Conservation (phyloP, 1,140 invertebrate genomes). For the Chironomus striatipennis region DNA sequence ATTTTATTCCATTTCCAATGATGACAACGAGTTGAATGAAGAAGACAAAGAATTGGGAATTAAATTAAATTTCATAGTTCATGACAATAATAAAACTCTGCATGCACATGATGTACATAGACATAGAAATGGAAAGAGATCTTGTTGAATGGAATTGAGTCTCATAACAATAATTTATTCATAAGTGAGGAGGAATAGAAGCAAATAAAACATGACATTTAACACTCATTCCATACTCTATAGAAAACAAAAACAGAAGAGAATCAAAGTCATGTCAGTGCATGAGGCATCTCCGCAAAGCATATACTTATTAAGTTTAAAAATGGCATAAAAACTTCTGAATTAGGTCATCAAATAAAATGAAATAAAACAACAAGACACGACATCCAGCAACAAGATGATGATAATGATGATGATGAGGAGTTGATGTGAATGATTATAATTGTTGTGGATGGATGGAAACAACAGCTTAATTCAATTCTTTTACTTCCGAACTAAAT, state of each 20-base stretch:
- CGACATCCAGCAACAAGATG: too few species aligned
- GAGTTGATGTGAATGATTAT: not conserved
- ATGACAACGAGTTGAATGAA: too few species aligned
- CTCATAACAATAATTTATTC: too few species aligned
- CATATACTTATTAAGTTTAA: not conserved
- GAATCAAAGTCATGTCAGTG: slow-evolving; percentile 1
- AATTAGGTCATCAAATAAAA: slow-evolving; percentile 1
- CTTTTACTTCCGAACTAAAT: not conserved
- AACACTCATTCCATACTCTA: slow-evolving; percentile 15
- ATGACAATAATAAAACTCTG: not conserved
- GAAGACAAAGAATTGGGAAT: too few species aligned
- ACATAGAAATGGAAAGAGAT: too few species aligned
- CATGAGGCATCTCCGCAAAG: not conserved
- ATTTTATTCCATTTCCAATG: too few species aligned
- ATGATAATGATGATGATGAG: not conserved
- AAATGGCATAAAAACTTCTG: slow-evolving; percentile 10
- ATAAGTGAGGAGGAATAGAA: not conserved
- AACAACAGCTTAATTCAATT: not conserved
- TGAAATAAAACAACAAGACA: too few species aligned
- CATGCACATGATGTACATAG: too few species aligned
- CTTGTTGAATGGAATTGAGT: too few species aligned
- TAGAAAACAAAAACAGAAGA: not conserved
- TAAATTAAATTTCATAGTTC: not conserved
- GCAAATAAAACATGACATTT: slow-evolving; percentile 21
- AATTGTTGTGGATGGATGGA: not conserved